These are phyloP conservation scores for Amazona guildingii DNA, from an alignment of 2,113 vertebrate species.

Conservation along the genomic window DNA sequence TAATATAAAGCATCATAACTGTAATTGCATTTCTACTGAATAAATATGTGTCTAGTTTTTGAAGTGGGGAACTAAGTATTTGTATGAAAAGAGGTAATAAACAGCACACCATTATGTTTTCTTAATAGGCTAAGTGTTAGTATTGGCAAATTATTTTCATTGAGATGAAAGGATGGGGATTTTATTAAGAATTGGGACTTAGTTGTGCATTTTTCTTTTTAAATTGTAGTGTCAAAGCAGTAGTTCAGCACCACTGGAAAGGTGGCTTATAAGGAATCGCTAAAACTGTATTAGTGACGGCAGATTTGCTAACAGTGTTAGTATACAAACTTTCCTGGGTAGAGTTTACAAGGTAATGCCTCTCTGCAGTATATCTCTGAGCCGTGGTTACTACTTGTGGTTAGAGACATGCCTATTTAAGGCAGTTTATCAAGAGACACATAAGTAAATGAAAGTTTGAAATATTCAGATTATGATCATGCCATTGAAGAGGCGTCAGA, in stretches of 20 bases:
- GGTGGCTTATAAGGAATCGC: neutral
- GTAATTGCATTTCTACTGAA: neutral
- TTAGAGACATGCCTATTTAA: neutral
- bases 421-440: neutral
- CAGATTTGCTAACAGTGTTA: neutral
- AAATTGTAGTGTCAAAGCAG: neutral
- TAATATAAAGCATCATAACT: neutral
- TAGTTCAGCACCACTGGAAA: neutral
- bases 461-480: neutral
- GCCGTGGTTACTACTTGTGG: neutral
- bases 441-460: neutral
- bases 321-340: neutral
- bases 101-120: neutral
- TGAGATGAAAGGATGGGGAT: neutral
- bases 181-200: neutral
- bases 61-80: neutral
- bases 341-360: neutral
- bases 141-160: neutral
- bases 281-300: neutral
- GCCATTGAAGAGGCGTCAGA: neutral
- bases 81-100: neutral
- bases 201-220: neutral
- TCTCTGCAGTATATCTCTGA: neutral
- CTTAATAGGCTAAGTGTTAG: neutral
- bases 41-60: neutral